Evolutionary conservation across 2,797 vertebrate genomes (phyloP).

Genomic region (Sarcophilus harrisii): DNA sequence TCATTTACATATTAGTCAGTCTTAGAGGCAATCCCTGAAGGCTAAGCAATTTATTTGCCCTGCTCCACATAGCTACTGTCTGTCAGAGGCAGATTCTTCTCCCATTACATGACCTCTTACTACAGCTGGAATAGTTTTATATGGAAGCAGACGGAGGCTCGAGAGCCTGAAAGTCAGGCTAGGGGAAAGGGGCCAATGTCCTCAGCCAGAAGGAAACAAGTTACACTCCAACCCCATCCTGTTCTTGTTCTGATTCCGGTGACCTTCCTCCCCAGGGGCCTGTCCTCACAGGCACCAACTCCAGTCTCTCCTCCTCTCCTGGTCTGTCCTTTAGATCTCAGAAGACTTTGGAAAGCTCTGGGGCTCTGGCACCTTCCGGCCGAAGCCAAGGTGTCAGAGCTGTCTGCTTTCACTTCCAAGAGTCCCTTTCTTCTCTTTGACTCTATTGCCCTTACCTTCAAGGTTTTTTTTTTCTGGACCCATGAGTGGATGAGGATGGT

Average conservation of each 20-base stretch:
- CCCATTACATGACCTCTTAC: neutral
- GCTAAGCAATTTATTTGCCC: neutral
- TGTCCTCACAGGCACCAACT: neutral
- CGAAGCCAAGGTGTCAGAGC: neutral
- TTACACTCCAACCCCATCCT: neutral
- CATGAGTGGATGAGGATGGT: neutral
- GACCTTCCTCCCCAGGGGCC: neutral
- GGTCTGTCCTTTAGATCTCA: neutral
- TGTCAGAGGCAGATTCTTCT: neutral
- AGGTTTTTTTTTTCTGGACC: neutral
- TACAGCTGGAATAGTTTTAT: neutral
- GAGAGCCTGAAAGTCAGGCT: neutral
- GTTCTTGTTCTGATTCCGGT: neutral
- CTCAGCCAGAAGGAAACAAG: neutral
- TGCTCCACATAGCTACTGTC: neutral
- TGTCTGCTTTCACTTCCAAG: neutral
- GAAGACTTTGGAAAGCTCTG: neutral
- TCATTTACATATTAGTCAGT: neutral
- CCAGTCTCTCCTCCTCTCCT: neutral
- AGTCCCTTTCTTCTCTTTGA: neutral
- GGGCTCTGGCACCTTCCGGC: neutral
- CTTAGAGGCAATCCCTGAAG: neutral
- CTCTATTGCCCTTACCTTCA: neutral
- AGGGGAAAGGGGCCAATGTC: neutral
- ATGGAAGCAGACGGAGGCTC: neutral